A percentile compares a stretch with the other conserved stretches of the same genome.
phyloP scores from a whole-genome alignment of 2,113 vertebrate genomes.

The Plectropomus leopardus region DNA sequence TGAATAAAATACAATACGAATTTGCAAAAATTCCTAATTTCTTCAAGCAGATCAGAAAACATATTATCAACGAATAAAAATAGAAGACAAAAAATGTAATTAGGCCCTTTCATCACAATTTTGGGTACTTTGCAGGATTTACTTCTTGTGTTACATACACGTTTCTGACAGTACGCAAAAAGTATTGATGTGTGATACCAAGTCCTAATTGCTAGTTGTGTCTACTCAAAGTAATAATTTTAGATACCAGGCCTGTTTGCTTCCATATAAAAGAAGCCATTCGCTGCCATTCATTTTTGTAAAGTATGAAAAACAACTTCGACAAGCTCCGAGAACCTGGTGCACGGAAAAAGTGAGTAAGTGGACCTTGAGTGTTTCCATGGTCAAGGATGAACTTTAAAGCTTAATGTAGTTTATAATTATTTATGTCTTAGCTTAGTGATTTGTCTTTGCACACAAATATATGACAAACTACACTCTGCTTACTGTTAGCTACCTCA shows the following conservation, averaged over 20 bases:
- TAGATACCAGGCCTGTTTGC: not conserved
- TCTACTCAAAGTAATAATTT: not conserved
- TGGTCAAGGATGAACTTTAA: not conserved
- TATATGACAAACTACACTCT: no score
- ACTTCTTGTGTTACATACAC: no score
- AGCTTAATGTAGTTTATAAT: not conserved
- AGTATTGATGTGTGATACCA: not conserved
- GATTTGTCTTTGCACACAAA: not conserved
- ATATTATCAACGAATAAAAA: not conserved
- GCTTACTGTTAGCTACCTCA: not conserved
- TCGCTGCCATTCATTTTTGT: not conserved
- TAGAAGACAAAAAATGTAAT: not conserved
- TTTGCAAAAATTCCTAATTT: not conserved
- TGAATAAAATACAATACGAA: no score
- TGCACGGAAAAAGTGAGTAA: not conserved
- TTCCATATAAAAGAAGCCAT: not conserved
- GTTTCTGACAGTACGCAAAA: not conserved
- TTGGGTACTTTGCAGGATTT: no score
- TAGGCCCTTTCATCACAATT: no score
- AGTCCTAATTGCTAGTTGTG: not conserved
- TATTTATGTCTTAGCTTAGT: not conserved
- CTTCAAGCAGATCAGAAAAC: not conserved
- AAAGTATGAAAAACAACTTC: not conserved
- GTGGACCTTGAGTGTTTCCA: constrained; percentile 1
- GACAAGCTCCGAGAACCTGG: not conserved